Evolutionary conservation across 2,113 vertebrate species (phyloP), one percentile per base, ranked within the genome.

Genomic region (Lasiurus cinereus): DNA sequence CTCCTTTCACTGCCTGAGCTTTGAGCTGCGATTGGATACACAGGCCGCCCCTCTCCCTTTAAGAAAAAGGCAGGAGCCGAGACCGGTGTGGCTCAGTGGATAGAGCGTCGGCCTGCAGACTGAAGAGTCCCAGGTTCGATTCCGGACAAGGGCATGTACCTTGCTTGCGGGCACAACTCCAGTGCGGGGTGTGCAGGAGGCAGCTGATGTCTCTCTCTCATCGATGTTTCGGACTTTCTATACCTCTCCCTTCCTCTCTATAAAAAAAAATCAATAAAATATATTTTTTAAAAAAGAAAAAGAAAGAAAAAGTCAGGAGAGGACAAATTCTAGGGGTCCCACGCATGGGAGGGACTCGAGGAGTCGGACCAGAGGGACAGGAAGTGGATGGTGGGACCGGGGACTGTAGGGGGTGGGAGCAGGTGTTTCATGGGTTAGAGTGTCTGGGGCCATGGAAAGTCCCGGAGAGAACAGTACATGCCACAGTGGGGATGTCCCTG

Each of bases 401-500:
- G 66, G 33, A 5, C 76, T n/a, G 48, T 54, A 39, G 5, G 4
- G 13, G 19, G n/a, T 56, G 54, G 54, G 13, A 33, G 4, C 4
- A 16, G 15, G 93, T 8, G 52, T 46, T 29, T 10, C 5, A 0
- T 5, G 33, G 89, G 16, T 39, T 43, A 4, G 36, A 13, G 39
- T 1, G 52, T 54, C 52, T 2, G 52, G 52, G 52, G 0, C n/a
- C n/a, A 73, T 0, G 27, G 54, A 2, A 1, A 15, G 31, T 31
- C 33, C 56, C 4, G 22, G 54, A 91, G 67, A 46, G 12, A 36
- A 10, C 13, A 2, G 22, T 1, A 27, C 59, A 27, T 13, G 12
- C 8, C 15, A 9, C 67, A 10, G 14, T 3, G 54, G 3, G 22
- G 21, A 1, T 3, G 50, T 1, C 1, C 21, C 31, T 1, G 10